Evolutionary conservation across 2,797 vertebrate genomes (phyloP).

Genomic region (Chloroceryle amazona): DNA sequence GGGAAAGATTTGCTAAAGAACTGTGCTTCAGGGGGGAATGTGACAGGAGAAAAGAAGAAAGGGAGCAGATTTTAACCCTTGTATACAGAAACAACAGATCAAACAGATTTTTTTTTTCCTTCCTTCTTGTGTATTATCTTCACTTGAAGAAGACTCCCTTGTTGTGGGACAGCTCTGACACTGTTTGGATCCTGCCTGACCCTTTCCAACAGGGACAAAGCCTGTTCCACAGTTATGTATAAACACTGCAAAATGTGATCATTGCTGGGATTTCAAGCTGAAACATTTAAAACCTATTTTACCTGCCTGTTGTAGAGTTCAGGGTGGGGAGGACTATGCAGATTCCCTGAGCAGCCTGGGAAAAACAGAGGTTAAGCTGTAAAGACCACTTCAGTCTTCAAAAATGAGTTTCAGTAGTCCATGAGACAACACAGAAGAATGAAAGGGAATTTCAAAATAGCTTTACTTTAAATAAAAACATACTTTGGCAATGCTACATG

Average conservation of each 20-base stretch:
- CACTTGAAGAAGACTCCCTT: not conserved
- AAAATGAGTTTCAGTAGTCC: constrained; percentile 3
- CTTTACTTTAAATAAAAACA: constrained; percentile 54
- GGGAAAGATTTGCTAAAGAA: not conserved
- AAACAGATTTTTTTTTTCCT: not conserved
- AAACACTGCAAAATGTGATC: not conserved
- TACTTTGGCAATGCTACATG: not conserved
- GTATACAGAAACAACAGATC: not conserved
- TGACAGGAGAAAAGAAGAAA: not conserved
- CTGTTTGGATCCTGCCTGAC: not conserved
- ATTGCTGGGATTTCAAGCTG: not conserved
- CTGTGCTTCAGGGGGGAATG: not conserved
- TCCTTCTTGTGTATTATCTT: not conserved
- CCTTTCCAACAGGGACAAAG: not conserved
- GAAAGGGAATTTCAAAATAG: constrained; percentile 48
- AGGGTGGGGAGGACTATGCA: not conserved
- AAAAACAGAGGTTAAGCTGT: not conserved
- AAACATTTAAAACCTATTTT: not conserved
- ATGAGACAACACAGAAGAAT: constrained; percentile 19
- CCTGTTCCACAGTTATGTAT: not conserved
- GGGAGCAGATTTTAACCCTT: not conserved
- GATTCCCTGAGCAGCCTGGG: not conserved
- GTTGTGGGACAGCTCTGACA: not conserved
- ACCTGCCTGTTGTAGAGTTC: not conserved
- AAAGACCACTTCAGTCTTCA: not conserved